phyloP scores from a whole-genome alignment of 1,140 invertebrate species.

The Oncopodura yosiiana region DNA sequence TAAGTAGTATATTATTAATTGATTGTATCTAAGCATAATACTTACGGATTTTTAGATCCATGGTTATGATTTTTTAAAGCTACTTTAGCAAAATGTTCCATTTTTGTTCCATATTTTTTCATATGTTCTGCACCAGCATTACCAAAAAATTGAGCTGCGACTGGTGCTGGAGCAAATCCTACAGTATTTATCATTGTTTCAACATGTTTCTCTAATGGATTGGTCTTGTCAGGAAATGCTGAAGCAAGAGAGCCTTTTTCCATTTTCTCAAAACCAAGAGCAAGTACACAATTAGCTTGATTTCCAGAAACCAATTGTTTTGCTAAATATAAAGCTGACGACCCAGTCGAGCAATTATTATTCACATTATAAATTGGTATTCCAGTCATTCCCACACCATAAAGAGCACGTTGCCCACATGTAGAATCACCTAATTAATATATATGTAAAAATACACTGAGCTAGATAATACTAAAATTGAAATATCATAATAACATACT shows the following conservation, averaged over 20 bases:
- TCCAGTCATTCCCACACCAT: slow-evolving; percentile 89
- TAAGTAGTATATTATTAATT: neutral
- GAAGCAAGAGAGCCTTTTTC: slow-evolving; percentile 73
- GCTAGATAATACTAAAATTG: neutral
- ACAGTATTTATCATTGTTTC: slow-evolving; percentile 69
- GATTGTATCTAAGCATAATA: slow-evolving; percentile 35
- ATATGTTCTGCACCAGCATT: slow-evolving; percentile 95
- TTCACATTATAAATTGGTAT: slow-evolving; percentile 98
- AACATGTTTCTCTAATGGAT: slow-evolving; percentile 89
- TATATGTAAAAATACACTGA: slow-evolving; percentile 2
- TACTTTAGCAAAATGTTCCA: slow-evolving; percentile 91
- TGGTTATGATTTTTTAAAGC: slow-evolving; percentile 96
- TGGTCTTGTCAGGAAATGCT: slow-evolving; percentile 73
- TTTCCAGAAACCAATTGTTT: slow-evolving; percentile 77
- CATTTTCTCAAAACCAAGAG: slow-evolving; percentile 98
- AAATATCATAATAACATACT: neutral
- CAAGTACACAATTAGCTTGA: slow-evolving; percentile 70
- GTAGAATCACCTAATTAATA: slow-evolving; percentile 84
- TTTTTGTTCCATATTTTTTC: slow-evolving; percentile 89
- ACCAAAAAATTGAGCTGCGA: slow-evolving; percentile 92
- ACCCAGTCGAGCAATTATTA: slow-evolving; percentile 96
- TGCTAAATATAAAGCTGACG: slow-evolving; percentile 77
- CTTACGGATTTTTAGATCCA: slow-evolving; percentile 87
- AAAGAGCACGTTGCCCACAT: slow-evolving; percentile 86
- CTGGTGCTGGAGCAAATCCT: slow-evolving; percentile 66